Percentiles rank a stretch among this genome's conserved stretches.
Conservation (phyloP, 2,888 invertebrate genomes). For the Eucera pruinosa region DNA sequence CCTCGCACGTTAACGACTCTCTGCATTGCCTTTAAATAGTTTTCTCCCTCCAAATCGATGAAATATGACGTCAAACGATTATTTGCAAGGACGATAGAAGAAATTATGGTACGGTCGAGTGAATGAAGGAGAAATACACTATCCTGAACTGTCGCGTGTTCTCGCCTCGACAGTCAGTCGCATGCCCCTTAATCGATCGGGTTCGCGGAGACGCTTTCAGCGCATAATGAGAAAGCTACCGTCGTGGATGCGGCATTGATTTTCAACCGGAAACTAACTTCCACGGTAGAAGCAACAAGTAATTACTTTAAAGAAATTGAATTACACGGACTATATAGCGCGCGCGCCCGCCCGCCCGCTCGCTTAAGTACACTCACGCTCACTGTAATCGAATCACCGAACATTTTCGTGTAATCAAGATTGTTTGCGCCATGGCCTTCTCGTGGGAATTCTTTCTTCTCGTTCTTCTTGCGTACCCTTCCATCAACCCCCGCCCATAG, state of each 20-base stretch:
- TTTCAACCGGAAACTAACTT: conserved; percentile 69
- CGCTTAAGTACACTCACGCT: conserved; percentile 60
- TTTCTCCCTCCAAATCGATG: not conserved
- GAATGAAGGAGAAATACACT: not conserved
- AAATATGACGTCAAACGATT: conserved; percentile 2
- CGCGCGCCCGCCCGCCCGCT: conserved; percentile 16
- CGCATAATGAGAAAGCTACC: conserved; percentile 54
- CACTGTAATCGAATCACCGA: conserved; percentile 69
- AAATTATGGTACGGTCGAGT: not conserved
- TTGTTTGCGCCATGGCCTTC: conserved; percentile 44
- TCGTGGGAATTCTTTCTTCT: conserved; percentile 41
- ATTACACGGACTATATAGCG: conserved; percentile 59
- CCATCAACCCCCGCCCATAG: too few species aligned
- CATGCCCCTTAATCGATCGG: conserved; percentile 54
- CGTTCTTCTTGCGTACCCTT: not conserved
- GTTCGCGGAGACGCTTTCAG: conserved; percentile 52
- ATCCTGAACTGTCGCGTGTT: conserved; percentile 2
- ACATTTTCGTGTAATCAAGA: conserved; percentile 67
- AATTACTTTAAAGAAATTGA: conserved; percentile 71
- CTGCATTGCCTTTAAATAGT: not conserved
- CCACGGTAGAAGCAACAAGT: conserved; percentile 67
- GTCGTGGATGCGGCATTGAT: conserved; percentile 50
- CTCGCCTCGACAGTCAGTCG: not conserved
- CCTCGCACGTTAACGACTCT: conserved; percentile 16
- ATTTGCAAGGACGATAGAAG: not conserved